Percentiles rank a stretch among this genome's conserved stretches.
phyloP scores from a whole-genome alignment of 2,888 invertebrate species.

The Ochlodes sylvanus region DNA sequence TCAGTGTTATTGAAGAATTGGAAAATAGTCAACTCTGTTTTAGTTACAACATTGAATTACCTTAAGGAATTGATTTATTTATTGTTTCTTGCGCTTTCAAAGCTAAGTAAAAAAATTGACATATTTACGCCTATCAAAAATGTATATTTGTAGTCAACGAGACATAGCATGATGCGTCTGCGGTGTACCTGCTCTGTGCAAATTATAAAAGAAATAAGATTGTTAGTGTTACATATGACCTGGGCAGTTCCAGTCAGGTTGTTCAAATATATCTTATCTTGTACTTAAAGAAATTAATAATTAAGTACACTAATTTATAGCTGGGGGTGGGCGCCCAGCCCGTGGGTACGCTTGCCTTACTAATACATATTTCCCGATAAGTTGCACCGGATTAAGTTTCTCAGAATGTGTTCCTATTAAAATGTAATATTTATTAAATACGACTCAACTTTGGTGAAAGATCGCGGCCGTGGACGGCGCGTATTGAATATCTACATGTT shows the following conservation, averaged over 20 bases:
- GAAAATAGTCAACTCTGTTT: too few species aligned
- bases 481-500: background rate
- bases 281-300: slow-evolving; percentile 81
- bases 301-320: slow-evolving; percentile 81
- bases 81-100: too few species aligned
- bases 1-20: too few species aligned
- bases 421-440: slow-evolving; percentile 43
- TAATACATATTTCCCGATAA: slow-evolving; percentile 73
- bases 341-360: slow-evolving; percentile 47
- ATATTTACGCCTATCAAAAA: too few species aligned
- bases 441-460: slow-evolving; percentile 8
- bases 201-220: slow-evolving; percentile 79
- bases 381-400: slow-evolving; percentile 66
- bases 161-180: background rate
- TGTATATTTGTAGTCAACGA: too few species aligned
- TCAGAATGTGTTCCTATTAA: slow-evolving; percentile 49
- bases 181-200: slow-evolving; percentile 55
- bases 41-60: too few species aligned
- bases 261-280: slow-evolving; percentile 78
- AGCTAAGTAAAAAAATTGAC: too few species aligned
- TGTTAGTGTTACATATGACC: slow-evolving; percentile 78
- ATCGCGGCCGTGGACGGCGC: background rate
- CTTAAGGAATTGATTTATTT: too few species aligned
- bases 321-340: slow-evolving; percentile 49
- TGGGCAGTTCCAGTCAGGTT: slow-evolving; percentile 73